These are phyloP conservation scores for Dermochelys coriacea DNA, from an alignment of 2,797 vertebrate species.

Conservation along the genomic window DNA sequence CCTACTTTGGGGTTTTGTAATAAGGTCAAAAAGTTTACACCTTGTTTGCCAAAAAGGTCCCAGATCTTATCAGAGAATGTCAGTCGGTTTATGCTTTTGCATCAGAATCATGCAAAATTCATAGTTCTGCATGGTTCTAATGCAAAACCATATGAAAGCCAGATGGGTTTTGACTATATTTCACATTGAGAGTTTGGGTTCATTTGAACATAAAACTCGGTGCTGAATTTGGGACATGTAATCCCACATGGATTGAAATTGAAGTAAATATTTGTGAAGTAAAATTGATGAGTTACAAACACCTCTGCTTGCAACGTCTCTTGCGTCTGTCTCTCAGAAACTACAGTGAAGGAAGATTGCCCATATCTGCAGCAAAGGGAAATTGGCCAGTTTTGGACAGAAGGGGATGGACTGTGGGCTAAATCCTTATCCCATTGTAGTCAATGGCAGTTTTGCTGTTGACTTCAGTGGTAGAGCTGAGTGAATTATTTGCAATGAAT, in stretches of 20 bases:
- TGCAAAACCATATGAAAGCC: background rate
- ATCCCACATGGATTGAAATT: conserved; percentile 36
- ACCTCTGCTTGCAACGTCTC: conserved; percentile 56
- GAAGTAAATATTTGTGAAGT: conserved; percentile 27
- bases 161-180: background rate
- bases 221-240: conserved; percentile 47
- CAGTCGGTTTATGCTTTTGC: background rate
- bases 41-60: background rate
- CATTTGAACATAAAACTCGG: conserved; percentile 37
- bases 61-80: background rate
- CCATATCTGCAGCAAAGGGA: background rate
- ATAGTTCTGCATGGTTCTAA: conserved; percentile 8
- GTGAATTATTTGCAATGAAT: conserved; percentile 69
- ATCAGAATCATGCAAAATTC: background rate
- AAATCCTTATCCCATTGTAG: conserved; percentile 32
- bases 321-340: conserved; percentile 56
- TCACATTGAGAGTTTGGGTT: conserved; percentile 21
- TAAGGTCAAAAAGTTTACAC: background rate
- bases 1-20: background rate
- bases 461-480: conserved; percentile 62
- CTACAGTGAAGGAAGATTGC: background rate
- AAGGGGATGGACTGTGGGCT: background rate
- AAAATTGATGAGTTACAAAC: background rate
- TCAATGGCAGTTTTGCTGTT: conserved; percentile 49
- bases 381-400: conserved; percentile 32